Base-by-base conservation (phyloP, 2,113 vertebrate genomes). In the Alligator mississippiensis region DNA sequence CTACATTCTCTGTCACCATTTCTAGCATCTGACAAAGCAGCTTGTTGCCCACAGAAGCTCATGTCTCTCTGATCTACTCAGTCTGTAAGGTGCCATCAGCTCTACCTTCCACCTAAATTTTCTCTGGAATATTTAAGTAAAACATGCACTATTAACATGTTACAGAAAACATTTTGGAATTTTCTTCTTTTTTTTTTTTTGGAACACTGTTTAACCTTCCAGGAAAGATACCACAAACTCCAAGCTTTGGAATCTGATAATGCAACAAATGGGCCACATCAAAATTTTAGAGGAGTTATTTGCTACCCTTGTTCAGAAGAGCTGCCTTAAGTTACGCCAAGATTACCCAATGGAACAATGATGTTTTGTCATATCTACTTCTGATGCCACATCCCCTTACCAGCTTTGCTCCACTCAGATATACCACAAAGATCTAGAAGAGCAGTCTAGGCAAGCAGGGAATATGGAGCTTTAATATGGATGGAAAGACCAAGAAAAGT, bases 361-460 rank as follows among this genome's bases (percentile, higher is more conserved):
- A 70, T 11, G 18, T 57, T 76, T 76, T 38, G 13, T 60, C 77
- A 28, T 68, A n/a, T 0, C 0, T 55, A 34, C 30, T 68, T 68
- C 28, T 8, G 4, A 60, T 17, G n/a, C 24, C 55, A 34, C 24
- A 27, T 6, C 2, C 0, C 16, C 62, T 34, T 18, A 4, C n/a
- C 5, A 11, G 30, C 64, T 68, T 12, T 16, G 11, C 34, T 91
- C 22, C 34, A 63, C 70, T 82, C 62, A 87, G 22, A 64, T 11
- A 17, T 47, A 47, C 47, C 47, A 30, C 15, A 1, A 85, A 62
- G 61, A 84, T 80, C 21, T 60, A 90, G 76, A 90, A 17, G 4
- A 14, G 27, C 62, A 95, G 25, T n/a, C 80, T 81, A 19, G n/a
- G 24, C 79, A 91, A 28, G 21, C 85, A 93, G 87, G 6, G 25